phyloP scores from a whole-genome alignment of 2,113 vertebrate species.

The Dicrurus megarhynchus region DNA sequence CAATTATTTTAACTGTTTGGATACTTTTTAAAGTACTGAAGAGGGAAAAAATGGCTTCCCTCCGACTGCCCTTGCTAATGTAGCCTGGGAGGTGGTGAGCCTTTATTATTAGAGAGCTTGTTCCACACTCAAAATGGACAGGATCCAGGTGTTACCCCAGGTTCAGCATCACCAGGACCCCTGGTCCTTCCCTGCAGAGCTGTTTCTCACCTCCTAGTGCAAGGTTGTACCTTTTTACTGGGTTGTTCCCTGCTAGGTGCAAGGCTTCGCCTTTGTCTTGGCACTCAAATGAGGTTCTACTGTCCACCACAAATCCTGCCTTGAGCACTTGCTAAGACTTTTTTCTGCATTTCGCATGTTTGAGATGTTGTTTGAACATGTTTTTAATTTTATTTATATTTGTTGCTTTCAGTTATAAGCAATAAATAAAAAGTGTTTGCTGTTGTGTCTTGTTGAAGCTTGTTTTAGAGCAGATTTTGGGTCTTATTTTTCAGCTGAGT shows the following conservation, averaged over 20 bases:
- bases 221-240: neutral
- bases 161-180: neutral
- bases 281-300: neutral
- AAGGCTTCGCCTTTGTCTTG: neutral
- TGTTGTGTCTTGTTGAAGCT: neutral
- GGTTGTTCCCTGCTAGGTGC: neutral
- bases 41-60: neutral
- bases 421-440: neutral
- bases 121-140: neutral
- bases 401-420: neutral
- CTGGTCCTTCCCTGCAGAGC: neutral
- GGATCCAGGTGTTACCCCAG: neutral
- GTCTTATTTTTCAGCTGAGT: neutral
- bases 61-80: neutral
- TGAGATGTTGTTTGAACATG: neutral
- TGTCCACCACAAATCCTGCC: neutral
- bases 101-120: neutral
- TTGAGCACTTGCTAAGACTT: neutral
- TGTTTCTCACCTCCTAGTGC: neutral
- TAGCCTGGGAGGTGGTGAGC: neutral
- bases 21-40: neutral
- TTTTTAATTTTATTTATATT: neutral
- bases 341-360: neutral
- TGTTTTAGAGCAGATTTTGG: neutral
- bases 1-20: slow-evolving; percentile 1